Evolutionary conservation across 2,888 invertebrate species (phyloP), one percentile per base, ranked within the genome.

Genomic region (Polydesmus complanatus): DNA sequence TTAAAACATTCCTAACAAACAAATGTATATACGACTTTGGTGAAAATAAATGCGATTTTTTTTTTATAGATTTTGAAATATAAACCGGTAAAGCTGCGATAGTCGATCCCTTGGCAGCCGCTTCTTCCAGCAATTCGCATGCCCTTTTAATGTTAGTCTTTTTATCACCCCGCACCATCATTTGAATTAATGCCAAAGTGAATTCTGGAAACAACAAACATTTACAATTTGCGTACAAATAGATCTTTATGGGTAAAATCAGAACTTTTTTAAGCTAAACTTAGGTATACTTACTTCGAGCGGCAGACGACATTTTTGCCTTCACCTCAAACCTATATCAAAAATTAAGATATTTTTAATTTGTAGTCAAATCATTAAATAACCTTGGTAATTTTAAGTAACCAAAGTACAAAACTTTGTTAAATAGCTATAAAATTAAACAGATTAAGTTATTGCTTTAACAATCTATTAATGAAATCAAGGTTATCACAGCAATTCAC

Each of bases 1-100:
- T 95, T 96, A 70, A 95, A 96, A 72, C 92, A 94, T 75, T 96
- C 96, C 73, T 75, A 62, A 37, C 62, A 61, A 55, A 25, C 23
- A 14, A 18, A 26, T 22, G 5, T 8, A 8, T 14, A 8, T 37
- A 37, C 5, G 37, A 5, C 14, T 8, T 8, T 14, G 5, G 14
- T 37, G 14, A 37, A 37, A 37, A 8, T 37, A 37, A 14, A 37
- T 37, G 14, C 37, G 37, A 37, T 37, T 8, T 37, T 8, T 5
- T 37, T 14, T 37, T n/a, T n/a, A n/a, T n/a, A n/a, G n/a, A 37
- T 8, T 37, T 5, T 8, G 5, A 37, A 37, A 14, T 37, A 8
- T 70, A 69, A 65, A 75, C 75, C 0, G 88, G 87, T 3, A 88
- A 72, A 0, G 81, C 80, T 25, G 88, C 75, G 27, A 88, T 67